Base-by-base conservation (phyloP, 2,888 invertebrate species). In the Chloroclystis v-ata region DNA sequence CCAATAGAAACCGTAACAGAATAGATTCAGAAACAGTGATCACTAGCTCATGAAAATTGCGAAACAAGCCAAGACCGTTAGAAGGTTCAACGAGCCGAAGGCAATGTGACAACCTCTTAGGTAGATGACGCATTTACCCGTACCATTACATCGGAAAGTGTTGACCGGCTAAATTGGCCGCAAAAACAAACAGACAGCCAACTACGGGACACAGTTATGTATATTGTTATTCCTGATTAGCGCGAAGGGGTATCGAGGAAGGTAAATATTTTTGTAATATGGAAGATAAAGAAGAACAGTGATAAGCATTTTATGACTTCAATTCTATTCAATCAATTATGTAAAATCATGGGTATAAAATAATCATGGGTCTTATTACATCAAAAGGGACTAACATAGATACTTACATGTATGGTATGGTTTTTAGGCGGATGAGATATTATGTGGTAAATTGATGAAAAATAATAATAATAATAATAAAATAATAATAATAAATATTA, bases 81-180 rank as follows among this genome's bases (percentile, higher is more conserved):
- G 25, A 28, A 38, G 28, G 26, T 28, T 20, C 13, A 38, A 47
- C 32, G 24, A 48, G 43, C 43, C 25, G 28, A 12, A 10, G 28
- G 24, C 28, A 39, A 43, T 28, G 33, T 35, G 42, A 42, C 12
- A 47, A 9, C 26, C 33, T 37, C n/a, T 41, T 35, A 49, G 30
- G 49, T 44, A 45, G 46, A 47, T 43, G 48, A 48, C 39, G 47
- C 57, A 59, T 61, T 61, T 59, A 53, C 51, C 42, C 47, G 41
- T 13, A 48, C 54, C 58, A 59, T 65, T 61, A 60, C 45, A 39
- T 38, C 35, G 43, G 20, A 40, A 46, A 59, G 59, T 60, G 61
- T 64, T 68, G 61, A 63, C 63, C 59, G 43, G 41, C 50, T 48
- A 56, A 68, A 70, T 69, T 65, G 57, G 58, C 39, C 46, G 49